Percentiles rank a stretch among this genome's conserved stretches.
phyloP scores from a whole-genome alignment of 2,888 invertebrate species.

The Cantharis rustica region DNA sequence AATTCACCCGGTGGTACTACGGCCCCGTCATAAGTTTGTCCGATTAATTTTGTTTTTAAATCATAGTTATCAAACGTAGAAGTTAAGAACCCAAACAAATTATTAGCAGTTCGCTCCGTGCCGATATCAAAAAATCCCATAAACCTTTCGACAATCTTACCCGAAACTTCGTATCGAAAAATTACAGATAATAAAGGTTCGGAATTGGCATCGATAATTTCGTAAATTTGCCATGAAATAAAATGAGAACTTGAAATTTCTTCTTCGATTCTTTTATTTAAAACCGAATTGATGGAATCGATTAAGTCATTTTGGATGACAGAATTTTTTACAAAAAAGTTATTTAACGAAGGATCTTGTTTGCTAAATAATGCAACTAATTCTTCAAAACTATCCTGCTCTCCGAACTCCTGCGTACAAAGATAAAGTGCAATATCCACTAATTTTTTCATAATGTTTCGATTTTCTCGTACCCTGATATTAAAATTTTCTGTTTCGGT shows the following conservation, averaged over 20 bases:
- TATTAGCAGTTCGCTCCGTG: constrained; percentile 22
- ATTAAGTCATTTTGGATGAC: too few relatives aligned
- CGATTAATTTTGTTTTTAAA: constrained; percentile 29
- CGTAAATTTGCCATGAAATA: background rate
- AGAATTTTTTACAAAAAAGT: too few relatives aligned
- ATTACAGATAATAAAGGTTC: background rate
- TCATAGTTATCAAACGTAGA: constrained; percentile 17
- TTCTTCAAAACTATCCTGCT: too few relatives aligned
- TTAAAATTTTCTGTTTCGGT: too few relatives aligned
- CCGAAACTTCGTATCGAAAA: background rate
- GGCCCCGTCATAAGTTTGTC: constrained; percentile 38
- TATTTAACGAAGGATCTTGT: too few relatives aligned
- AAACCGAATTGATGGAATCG: too few relatives aligned
- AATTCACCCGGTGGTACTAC: constrained; percentile 31
- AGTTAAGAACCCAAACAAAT: constrained; percentile 18
- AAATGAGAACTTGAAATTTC: background rate
- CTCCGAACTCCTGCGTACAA: too few relatives aligned
- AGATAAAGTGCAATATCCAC: too few relatives aligned
- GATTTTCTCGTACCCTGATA: too few relatives aligned
- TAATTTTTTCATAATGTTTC: too few relatives aligned
- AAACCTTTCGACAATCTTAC: constrained; percentile 29
- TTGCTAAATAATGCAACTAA: too few relatives aligned
- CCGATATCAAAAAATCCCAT: constrained; percentile 36
- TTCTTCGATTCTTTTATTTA: too few relatives aligned
- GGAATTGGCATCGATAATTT: background rate